Base-by-base conservation (phyloP, 2,888 invertebrate species). In the Cepaea hortensis region DNA sequence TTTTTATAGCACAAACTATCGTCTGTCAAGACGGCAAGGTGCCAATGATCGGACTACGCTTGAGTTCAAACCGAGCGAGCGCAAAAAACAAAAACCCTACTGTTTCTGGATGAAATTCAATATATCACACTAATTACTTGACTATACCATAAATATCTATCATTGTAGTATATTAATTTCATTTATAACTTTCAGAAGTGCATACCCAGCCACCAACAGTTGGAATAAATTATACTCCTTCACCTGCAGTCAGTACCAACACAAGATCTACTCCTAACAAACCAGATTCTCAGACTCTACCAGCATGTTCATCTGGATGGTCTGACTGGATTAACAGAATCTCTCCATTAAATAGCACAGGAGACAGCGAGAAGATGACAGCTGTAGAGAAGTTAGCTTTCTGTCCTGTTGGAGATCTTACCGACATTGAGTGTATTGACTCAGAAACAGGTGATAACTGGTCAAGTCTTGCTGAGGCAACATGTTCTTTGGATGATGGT, bases 401-500 rank as follows among this genome's bases (percentile, higher is more conserved):
- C 90, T 93, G 93, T 88, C 85, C 87, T 7, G 90, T 87, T 68
- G 93, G 92, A n/a, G 89, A 90, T 73, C 90, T 94, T 11, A 90
- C 89, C 3, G 90, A 91, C 48, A 92, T 93, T 50, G 92, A 93
- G 87, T 94, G 94, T 90, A 85, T 88, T 72, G 91, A 91, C 23
- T 89, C 89, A 3, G 89, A 90, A 79, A 91, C 90, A 9, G 91
- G 90, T 3, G 90, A 91, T 20, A 89, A 89, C 72, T 89, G 87
- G 75, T 89, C 90, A 9, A 90, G 91, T 46, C 90, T 91, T 18
- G 92, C 93, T 76, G 89, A 90, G 1, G 88, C 89, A 11, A 87
- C 87, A 11, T 94, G 94, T 88, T 90, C 91, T 73, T 93, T 97
- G 87, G 96, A 97, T 90, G 95, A 95, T 18, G 98, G 98, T 0